Evolutionary conservation across 1,140 invertebrate genomes (phyloP).

Genomic region (Chironomus striatipennis): DNA sequence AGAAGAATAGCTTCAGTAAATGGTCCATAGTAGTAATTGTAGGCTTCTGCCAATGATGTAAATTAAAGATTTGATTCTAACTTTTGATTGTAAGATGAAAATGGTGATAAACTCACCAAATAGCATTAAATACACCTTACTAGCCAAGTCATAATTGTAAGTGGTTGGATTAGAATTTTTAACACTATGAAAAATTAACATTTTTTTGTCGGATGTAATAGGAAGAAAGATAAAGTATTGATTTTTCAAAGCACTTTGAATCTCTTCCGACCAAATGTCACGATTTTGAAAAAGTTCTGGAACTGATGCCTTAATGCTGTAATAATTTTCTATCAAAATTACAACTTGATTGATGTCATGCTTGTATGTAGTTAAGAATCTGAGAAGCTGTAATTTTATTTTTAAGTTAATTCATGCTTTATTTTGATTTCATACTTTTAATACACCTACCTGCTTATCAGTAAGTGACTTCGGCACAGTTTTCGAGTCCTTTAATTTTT

Average conservation of each 20-base stretch:
- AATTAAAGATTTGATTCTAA: too few species aligned
- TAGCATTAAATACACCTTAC: background rate
- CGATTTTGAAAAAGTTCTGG: constrained; percentile 51
- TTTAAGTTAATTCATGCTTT: background rate
- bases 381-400: background rate
- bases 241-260: constrained; percentile 30
- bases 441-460: background rate
- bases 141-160: too few species aligned
- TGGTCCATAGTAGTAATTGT: background rate
- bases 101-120: background rate
- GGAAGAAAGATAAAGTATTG: constrained; percentile 25
- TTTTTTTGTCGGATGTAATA: background rate
- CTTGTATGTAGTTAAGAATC: background rate
- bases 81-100: too few species aligned
- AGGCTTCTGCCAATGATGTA: background rate
- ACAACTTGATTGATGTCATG: background rate
- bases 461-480: background rate
- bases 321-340: constrained; percentile 41
- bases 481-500: background rate
- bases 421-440: too few species aligned
- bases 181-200: constrained; percentile 24
- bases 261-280: constrained; percentile 32
- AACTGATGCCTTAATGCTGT: constrained; percentile 43
- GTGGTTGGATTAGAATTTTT: constrained; percentile 23
- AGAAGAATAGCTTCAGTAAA: background rate